Evolutionary conservation across 2,797 vertebrate species (phyloP), one percentile per base, ranked within the genome.

Genomic region (Remorina albescens): DNA sequence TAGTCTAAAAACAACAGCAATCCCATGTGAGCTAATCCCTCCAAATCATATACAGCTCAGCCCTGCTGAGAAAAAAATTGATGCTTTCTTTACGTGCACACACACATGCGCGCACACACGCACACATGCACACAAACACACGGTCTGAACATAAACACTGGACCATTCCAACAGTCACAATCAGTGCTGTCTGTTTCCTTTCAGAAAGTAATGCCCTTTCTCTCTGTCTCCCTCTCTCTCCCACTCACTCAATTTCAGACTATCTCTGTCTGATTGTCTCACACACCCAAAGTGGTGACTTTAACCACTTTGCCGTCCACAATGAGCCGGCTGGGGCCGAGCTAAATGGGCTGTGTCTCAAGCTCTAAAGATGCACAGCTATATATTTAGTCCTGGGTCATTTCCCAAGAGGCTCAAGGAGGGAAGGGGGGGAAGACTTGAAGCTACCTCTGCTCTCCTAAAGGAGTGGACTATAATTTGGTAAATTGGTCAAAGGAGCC

Each of bases 331-430:
- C 78, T 34, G 76, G 65, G 65, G 76, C 79, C 30, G 19, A 44
- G 61, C 84, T 66, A 60, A 84, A 82, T 71, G 83, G 85, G 71
- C 73, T 79, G 81, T 26, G 85, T 89, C 81, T 84, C 10, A 0
- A 66, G 67, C 78, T 72, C 49, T 53, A 39, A 81, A 87, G 81
- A 80, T 72, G 74, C 67, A 66, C 65, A 13, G 65, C 76, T 76
- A 66, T 91, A 91, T 89, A 89, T 92, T 90, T 92, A 92, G 87
- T 81, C 70, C 77, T 36, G 54, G 79, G 82, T 80, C 83, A 59
- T 88, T 90, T 83, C 81, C 78, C 76, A 16, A 55, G 74, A 86
- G 79, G 47, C 67, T 62, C 55, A 46, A 30, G 30, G 30, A 30
- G 30, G 30, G 30, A 30, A 3, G 30, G 76, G 51, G 62, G 47